Conservation (phyloP, 2,113 vertebrate genomes). For the Rallus limicola region DNA sequence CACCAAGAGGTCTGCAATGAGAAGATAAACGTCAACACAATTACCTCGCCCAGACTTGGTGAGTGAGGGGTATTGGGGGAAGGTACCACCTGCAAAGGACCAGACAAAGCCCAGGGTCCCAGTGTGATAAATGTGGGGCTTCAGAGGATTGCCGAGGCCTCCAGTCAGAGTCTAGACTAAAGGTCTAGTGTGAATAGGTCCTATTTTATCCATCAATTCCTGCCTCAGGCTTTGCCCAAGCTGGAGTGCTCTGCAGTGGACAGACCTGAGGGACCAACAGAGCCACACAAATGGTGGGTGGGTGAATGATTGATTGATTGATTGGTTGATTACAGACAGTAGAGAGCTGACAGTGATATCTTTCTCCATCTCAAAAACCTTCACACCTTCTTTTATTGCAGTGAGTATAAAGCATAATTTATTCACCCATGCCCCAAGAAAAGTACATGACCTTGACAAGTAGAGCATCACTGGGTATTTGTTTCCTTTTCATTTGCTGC, state of each 20-base stretch:
- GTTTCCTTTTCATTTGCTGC: background rate
- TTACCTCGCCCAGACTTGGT: conserved; percentile 95
- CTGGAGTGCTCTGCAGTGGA: background rate
- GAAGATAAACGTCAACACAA: conserved; percentile 91
- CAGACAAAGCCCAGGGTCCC: background rate
- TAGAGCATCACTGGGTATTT: background rate
- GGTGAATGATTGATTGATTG: background rate
- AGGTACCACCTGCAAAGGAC: background rate
- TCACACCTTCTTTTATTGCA: background rate
- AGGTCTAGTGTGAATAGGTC: background rate
- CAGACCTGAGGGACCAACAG: background rate
- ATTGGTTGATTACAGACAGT: background rate
- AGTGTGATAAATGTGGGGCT: background rate
- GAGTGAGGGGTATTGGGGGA: conserved; percentile 48
- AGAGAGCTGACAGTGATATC: background rate
- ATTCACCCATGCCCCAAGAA: background rate
- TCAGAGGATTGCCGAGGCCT: background rate
- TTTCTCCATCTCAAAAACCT: background rate
- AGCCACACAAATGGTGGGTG: background rate
- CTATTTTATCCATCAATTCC: background rate
- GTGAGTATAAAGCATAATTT: background rate
- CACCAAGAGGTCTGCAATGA: conserved; percentile 89
- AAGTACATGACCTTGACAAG: background rate
- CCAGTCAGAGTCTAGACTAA: background rate
- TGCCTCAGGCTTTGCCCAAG: background rate